These are phyloP conservation scores for Lepidotrigona ventralis DNA, from an alignment of 1,140 invertebrate genomes.

Conservation along the genomic window DNA sequence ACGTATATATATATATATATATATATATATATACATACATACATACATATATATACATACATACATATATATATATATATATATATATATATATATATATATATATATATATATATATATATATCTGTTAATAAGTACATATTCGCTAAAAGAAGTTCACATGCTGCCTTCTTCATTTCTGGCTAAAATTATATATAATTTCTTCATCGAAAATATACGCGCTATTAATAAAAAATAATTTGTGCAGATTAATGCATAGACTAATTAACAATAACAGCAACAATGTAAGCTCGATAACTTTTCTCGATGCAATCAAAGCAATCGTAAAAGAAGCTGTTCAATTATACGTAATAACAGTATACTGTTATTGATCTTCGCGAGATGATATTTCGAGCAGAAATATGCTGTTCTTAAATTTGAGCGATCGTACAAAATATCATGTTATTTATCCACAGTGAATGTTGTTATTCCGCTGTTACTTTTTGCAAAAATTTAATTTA, in stretches of 20 bases:
- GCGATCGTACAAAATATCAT: background rate
- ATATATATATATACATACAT: too few relatives aligned
- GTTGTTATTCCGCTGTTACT: background rate
- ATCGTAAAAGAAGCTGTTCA: too few relatives aligned
- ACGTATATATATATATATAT: too few relatives aligned
- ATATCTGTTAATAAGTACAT: background rate
- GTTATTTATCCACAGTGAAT: background rate
- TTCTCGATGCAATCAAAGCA: background rate
- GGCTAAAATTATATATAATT: background rate
- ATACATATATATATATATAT: too few relatives aligned
- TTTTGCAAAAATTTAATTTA: background rate
- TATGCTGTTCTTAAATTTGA: background rate
- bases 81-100: too few relatives aligned
- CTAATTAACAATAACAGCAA: constrained; percentile 34
- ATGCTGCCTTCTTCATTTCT: background rate
- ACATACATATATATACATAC: too few relatives aligned
- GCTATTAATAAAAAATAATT: constrained; percentile 23
- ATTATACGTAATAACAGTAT: background rate
- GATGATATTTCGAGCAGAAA: background rate
- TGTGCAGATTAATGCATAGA: constrained; percentile 22
- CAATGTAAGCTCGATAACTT: background rate
- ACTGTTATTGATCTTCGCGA: background rate
- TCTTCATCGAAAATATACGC: constrained; percentile 8
- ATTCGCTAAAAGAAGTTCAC: background rate
- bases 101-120: too few relatives aligned